Evolutionary conservation across 2,113 vertebrate genomes (phyloP), one percentile per base, ranked within the genome.

Genomic region (Delphinus delphis): DNA sequence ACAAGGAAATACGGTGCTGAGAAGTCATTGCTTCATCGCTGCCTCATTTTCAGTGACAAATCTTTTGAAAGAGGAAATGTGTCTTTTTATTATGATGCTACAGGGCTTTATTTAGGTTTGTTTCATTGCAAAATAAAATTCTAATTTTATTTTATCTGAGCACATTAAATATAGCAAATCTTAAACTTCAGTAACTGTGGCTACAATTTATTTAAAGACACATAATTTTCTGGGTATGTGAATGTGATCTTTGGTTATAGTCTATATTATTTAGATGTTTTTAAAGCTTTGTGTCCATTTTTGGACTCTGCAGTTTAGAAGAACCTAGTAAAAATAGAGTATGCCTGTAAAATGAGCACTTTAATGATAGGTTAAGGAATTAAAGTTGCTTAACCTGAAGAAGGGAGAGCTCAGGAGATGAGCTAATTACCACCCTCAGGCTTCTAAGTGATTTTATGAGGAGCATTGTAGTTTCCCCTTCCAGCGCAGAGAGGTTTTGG

Each of bases 41-140:
- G 31, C 31, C 28, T 95, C 70, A 47, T 67, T 96, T 84, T 87
- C 53, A 67, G 65, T 53, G 88, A 74, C 18, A 77, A 50, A 20
- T 84, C 70, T 41, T 77, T 83, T 81, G 62, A 94, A 95, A 92
- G 62, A 10, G 58, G 14, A 94, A 88, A 73, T 38, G 4, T 38
- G 5, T 71, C 47, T 36, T 85, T 93, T 94, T 67, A 63, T 95
- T 88, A 86, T 82, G 26, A 50, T 89, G 50, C 25, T 41, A 55
- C 14, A 88, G 50, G 33, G 44, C 12, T 88, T 96, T 90, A 77
- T 55, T 90, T 95, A 62, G 36, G 63, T 74, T 92, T 94, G 50
- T 90, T 94, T 89, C 38, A 90, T 76, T 88, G 81, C 79, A 74
- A 65, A 96, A 58, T 93, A 84, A 98, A 96, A 79, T 90, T 94